These are phyloP conservation scores for Heterohyrax brucei DNA, from an alignment of 2,797 vertebrate genomes.

Conservation along the genomic window DNA sequence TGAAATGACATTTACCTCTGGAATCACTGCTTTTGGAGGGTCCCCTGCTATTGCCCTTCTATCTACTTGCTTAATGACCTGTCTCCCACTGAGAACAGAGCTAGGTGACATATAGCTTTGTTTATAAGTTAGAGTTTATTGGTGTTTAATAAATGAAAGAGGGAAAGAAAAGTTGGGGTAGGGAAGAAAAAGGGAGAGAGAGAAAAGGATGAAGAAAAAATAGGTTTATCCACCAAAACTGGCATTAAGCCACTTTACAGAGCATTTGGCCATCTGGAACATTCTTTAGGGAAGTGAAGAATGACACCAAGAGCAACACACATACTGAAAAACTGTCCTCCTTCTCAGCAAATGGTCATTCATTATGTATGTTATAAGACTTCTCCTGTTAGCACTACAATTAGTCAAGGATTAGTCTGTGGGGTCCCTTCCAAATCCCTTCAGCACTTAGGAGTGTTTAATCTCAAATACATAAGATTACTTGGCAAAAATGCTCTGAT, in stretches of 20 bases:
- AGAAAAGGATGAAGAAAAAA: neutral
- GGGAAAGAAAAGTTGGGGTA: neutral
- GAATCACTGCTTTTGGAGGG: neutral
- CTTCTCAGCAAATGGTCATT: conserved; percentile 74
- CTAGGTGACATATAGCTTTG: neutral
- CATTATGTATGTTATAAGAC: conserved; percentile 76
- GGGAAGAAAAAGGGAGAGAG: neutral
- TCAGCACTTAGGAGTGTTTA: conserved; percentile 61
- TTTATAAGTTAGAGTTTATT: neutral
- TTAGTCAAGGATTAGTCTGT: conserved; percentile 75
- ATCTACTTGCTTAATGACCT: neutral
- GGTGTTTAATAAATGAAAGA: neutral
- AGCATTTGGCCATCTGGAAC: conserved; percentile 76
- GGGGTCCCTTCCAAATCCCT: conserved; percentile 79
- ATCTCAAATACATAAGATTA: conserved; percentile 65
- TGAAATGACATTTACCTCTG: neutral
- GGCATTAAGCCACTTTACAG: conserved; percentile 19
- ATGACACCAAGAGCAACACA: conserved; percentile 54
- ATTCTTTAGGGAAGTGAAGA: conserved; percentile 71
- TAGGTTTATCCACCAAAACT: neutral
- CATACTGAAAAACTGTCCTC: conserved; percentile 78
- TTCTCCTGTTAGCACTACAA: conserved; percentile 76
- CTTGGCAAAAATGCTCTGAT: conserved; percentile 36
- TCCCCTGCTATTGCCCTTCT: neutral
- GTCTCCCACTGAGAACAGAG: neutral